Evolutionary conservation across 2,888 invertebrate genomes (phyloP).

Genomic region (Rhagonycha lutea): DNA sequence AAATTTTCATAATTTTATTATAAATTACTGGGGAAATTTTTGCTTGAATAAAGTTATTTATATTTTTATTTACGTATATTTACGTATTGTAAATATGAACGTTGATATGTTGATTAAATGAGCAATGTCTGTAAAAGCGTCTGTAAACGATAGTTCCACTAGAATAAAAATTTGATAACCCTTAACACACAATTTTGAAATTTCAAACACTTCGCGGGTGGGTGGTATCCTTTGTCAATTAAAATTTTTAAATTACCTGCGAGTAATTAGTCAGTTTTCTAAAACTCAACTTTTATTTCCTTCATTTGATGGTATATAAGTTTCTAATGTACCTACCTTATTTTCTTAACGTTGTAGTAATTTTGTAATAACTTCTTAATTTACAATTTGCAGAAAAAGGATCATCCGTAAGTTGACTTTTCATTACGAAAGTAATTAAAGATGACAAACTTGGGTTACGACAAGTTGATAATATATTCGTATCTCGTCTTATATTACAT

Average conservation of each 20-base stretch:
- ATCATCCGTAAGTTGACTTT: background rate
- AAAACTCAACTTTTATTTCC: background rate
- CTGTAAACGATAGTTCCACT: background rate
- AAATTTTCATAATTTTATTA: background rate
- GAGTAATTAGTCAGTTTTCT: background rate
- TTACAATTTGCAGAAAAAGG: background rate
- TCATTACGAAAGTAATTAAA: background rate
- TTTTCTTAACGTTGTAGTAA: no score
- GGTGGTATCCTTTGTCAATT: no score
- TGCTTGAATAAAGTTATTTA: background rate
- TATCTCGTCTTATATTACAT: conserved; percentile 20
- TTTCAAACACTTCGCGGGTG: background rate
- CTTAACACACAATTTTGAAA: background rate
- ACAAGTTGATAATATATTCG: conserved; percentile 16
- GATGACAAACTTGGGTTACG: conserved; percentile 1
- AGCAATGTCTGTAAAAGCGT: background rate
- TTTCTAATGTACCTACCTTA: no score
- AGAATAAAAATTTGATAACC: background rate
- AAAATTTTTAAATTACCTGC: background rate
- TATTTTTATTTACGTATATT: background rate
- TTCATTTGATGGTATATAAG: no score
- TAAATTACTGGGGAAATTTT: background rate
- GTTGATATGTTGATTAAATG: background rate
- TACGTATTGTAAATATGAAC: background rate
- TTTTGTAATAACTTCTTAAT: background rate